A percentile compares a stretch with the other conserved stretches of the same genome.
These are phyloP conservation scores for Heliornis fulica DNA, from an alignment of 2,113 vertebrate species.

Conservation along the genomic window DNA sequence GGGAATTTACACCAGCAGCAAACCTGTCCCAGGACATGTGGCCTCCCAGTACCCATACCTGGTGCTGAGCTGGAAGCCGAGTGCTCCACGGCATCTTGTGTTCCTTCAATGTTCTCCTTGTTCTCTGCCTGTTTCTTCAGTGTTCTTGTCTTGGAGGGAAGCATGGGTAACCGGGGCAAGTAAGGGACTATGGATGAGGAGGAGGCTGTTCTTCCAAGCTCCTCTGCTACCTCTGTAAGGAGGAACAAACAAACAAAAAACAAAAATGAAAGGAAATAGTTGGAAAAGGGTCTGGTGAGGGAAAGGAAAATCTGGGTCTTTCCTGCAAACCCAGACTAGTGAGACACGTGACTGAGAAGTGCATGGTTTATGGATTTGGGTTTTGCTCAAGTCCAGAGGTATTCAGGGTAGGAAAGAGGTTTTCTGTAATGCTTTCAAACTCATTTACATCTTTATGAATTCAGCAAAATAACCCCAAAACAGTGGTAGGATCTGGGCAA, in stretches of 20 bases:
- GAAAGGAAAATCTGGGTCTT: background rate
- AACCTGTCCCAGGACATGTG: background rate
- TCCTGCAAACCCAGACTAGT: background rate
- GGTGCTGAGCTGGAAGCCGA: slow-evolving; percentile 75
- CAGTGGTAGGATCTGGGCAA: background rate
- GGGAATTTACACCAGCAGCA: background rate
- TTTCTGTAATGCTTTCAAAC: background rate
- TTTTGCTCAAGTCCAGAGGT: background rate
- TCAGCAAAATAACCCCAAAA: background rate
- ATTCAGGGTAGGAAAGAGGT: background rate
- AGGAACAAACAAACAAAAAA: background rate
- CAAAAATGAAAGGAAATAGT: background rate
- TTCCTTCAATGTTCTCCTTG: slow-evolving; percentile 95
- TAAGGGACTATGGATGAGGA: slow-evolving; percentile 82
- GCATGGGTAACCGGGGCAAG: slow-evolving; percentile 85
- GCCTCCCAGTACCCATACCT: slow-evolving; percentile 50
- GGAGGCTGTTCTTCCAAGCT: slow-evolving; percentile 90
- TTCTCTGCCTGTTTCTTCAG: slow-evolving; percentile 93
- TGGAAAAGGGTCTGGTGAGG: no score
- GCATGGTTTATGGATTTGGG: background rate
- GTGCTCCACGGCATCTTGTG: slow-evolving; percentile 76
- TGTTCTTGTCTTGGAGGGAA: slow-evolving; percentile 91
- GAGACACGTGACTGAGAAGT: background rate
- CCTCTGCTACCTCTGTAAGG: slow-evolving; percentile 91
- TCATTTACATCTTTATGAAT: background rate